Percentiles rank a stretch among this genome's conserved stretches.
Conservation (phyloP, 2,113 vertebrate genomes). For the Periophthalmodon schlosseri region DNA sequence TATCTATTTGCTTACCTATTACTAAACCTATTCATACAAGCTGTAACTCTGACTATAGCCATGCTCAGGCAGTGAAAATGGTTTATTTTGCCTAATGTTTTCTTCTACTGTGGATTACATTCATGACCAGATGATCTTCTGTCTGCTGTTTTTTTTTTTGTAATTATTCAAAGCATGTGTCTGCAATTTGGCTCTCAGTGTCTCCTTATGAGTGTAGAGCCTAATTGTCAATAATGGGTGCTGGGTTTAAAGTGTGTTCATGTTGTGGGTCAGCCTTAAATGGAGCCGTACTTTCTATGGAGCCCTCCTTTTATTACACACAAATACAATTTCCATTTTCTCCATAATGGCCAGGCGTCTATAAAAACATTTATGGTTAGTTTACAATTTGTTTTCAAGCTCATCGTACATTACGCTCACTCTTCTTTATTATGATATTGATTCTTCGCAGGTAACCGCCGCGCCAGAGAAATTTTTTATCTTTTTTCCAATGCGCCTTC, state of each 20-base stretch:
- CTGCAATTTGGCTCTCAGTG: slow-evolving; percentile 35
- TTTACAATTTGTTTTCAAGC: slow-evolving; percentile 71
- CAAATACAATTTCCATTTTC: slow-evolving; percentile 73
- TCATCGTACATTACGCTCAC: slow-evolving; percentile 64
- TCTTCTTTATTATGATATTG: slow-evolving; percentile 73
- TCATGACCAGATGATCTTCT: slow-evolving; percentile 7
- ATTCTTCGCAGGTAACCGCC: slow-evolving; percentile 68
- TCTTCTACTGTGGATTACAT: background rate
- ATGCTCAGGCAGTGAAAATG: slow-evolving; percentile 24
- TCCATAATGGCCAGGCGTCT: slow-evolving; percentile 59
- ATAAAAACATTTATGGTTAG: slow-evolving; percentile 63
- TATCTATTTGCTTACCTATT: background rate
- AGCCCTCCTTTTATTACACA: slow-evolving; percentile 72
- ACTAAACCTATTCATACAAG: background rate
- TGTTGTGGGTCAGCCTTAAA: slow-evolving; percentile 59
- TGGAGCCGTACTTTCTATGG: slow-evolving; percentile 53
- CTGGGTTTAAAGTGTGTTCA: slow-evolving; percentile 50
- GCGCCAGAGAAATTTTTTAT: slow-evolving; percentile 64
- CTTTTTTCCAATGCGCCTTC: slow-evolving; percentile 69
- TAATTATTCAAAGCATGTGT: slow-evolving; percentile 19
- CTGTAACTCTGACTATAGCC: background rate
- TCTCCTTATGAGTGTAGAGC: slow-evolving; percentile 33
- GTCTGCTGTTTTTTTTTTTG: slow-evolving; percentile 23
- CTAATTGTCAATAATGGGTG: slow-evolving; percentile 57
- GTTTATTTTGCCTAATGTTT: slow-evolving; percentile 21